A percentile compares a stretch with the other conserved stretches of the same genome.
Conservation (phyloP, 1,140 invertebrate species). For the Acromyrmex echinatior region DNA sequence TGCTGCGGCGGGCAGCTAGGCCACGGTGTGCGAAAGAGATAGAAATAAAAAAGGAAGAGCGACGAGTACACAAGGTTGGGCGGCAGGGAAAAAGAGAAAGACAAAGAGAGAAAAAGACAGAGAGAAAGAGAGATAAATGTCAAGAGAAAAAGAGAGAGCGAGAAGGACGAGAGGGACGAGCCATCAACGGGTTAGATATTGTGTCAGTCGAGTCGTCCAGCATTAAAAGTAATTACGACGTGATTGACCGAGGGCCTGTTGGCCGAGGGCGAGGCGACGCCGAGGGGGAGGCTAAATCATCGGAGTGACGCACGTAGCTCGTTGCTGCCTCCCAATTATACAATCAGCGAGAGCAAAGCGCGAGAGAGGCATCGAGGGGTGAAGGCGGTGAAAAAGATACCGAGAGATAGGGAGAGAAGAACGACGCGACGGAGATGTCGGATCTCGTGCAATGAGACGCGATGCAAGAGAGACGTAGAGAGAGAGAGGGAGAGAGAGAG, state of each 20-base stretch:
- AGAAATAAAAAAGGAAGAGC: conserved; percentile 43
- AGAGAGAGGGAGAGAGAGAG: conserved; percentile 52
- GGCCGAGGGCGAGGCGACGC: conserved; percentile 80
- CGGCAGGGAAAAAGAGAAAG: conserved; percentile 43
- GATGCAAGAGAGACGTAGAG: conserved; percentile 17
- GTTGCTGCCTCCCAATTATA: conserved; percentile 86
- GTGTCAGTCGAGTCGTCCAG: conserved; percentile 86
- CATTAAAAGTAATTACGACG: conserved; percentile 87
- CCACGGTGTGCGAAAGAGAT: conserved; percentile 39
- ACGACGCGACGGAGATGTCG: conserved; percentile 41
- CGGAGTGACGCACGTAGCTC: conserved; percentile 86
- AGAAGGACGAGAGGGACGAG: conserved; percentile 64
- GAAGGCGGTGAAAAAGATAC: conserved; percentile 53
- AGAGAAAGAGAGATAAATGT: conserved; percentile 6
- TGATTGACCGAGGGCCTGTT: conserved; percentile 86
- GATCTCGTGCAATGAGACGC: conserved; percentile 43
- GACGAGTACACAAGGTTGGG: conserved; percentile 47
- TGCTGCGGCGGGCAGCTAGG: conserved; percentile 82
- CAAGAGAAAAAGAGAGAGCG: conserved; percentile 6
- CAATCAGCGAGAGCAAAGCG: conserved; percentile 82
- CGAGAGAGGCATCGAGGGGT: conserved; percentile 65
- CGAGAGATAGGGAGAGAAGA: conserved; percentile 52
- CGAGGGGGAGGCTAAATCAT: conserved; percentile 84
- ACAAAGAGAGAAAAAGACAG: conserved; percentile 15
- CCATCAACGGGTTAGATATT: conserved; percentile 85